These are phyloP conservation scores for Cebidichthys violaceus DNA, from an alignment of 2,113 vertebrate genomes.

Conservation along the genomic window DNA sequence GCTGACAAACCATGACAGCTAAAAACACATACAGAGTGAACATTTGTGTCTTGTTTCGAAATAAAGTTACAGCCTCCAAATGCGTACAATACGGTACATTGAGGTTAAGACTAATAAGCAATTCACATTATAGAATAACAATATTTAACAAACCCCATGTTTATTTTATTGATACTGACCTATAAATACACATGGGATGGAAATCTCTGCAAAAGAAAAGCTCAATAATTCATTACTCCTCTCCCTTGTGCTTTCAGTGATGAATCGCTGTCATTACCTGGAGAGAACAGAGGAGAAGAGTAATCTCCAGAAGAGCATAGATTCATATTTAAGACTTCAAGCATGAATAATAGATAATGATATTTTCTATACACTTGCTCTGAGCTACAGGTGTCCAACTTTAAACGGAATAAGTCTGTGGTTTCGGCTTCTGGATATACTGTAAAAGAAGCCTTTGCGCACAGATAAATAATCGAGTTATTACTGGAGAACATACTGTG, in stretches of 20 bases:
- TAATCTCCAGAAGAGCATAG: slow-evolving; percentile 41
- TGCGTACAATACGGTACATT: background rate
- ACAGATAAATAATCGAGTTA: slow-evolving; percentile 16
- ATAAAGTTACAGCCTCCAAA: background rate
- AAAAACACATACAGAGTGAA: background rate
- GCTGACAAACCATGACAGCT: background rate
- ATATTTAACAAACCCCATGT: background rate
- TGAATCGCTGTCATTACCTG: slow-evolving; percentile 61
- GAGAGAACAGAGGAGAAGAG: slow-evolving; percentile 28
- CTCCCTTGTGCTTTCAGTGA: slow-evolving; percentile 49
- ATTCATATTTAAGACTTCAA: slow-evolving; percentile 45
- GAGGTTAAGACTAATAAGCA: background rate
- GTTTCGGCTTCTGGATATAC: slow-evolving; percentile 7
- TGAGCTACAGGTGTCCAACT: slow-evolving; percentile 41
- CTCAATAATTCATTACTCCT: slow-evolving; percentile 46
- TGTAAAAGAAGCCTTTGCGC: background rate
- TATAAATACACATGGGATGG: slow-evolving; percentile 25
- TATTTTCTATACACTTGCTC: slow-evolving; percentile 42
- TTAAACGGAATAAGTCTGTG: slow-evolving; percentile 30
- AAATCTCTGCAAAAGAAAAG: slow-evolving; percentile 36
- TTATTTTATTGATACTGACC: background rate
- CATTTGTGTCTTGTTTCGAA: background rate
- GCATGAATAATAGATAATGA: slow-evolving; percentile 65
- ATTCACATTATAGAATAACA: background rate
- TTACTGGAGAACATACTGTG: slow-evolving; percentile 19